Conservation (phyloP, 2,888 invertebrate species). For the Mongoloraphidia duomilia region DNA sequence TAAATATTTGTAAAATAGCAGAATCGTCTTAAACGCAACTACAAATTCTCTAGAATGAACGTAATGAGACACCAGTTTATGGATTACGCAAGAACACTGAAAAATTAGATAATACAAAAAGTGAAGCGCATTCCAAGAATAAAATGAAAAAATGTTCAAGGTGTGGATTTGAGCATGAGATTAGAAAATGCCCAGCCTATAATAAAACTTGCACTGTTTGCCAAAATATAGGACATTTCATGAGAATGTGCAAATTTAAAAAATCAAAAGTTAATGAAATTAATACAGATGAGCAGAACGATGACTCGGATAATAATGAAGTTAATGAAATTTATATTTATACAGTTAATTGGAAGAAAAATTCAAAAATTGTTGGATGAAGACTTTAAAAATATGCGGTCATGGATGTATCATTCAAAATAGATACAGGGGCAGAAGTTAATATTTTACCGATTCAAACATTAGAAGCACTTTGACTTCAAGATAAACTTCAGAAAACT, state of each 20-base stretch:
- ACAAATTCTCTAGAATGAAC: slow-evolving; percentile 12
- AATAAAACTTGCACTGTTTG: slow-evolving; percentile 9
- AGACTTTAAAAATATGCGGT: not conserved
- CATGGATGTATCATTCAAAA: slow-evolving; percentile 2
- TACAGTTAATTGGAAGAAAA: too few relatives aligned
- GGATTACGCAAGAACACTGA: not conserved
- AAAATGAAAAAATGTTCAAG: not conserved
- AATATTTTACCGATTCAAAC: slow-evolving; percentile 2
- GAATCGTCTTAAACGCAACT: slow-evolving; percentile 14
- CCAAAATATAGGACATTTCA: slow-evolving; percentile 9
- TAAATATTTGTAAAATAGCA: slow-evolving; percentile 13
- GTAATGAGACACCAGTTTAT: slow-evolving; percentile 1
- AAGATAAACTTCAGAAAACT: slow-evolving; percentile 1
- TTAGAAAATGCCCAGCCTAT: slow-evolving; percentile 9
- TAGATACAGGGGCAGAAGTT: slow-evolving; percentile 9
- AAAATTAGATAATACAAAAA: not conserved
- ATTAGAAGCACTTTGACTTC: not conserved
- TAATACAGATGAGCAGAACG: not conserved
- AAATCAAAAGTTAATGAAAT: too few relatives aligned
- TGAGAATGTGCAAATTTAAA: slow-evolving; percentile 4
- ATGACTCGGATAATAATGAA: not conserved
- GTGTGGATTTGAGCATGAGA: slow-evolving; percentile 2
- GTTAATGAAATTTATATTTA: not conserved
- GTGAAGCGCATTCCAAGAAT: not conserved
- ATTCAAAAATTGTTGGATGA: slow-evolving; percentile 7